Evolutionary conservation across 2,888 invertebrate genomes (phyloP), one percentile per base, ranked within the genome.

Genomic region (Muschampia plurimacula): DNA sequence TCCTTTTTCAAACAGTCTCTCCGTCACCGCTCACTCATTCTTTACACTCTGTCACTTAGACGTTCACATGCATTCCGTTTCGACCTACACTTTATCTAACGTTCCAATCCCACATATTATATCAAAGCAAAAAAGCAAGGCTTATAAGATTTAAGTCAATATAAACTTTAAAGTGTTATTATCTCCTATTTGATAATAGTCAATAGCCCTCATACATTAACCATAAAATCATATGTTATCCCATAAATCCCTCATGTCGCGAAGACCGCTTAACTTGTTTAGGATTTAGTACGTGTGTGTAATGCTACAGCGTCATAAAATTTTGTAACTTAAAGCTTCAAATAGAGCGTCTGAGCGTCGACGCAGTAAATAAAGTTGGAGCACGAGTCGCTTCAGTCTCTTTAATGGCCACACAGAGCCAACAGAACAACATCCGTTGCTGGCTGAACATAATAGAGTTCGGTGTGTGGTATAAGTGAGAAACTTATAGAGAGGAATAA

Each of bases 381-480:
- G 59, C 39, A 39, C 49, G 57, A 22, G 15, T 22, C 41, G 41
- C 44, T 28, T 36, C 60, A 12, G 60, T 28, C 44, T 69, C 74
- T 75, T 78, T 84, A 77, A 78, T 83, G 81, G 86, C 84, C 82
- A 75, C 77, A 74, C 77, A 77, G 74, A 77, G 77, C 69, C 41
- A 28, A 60, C 39, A 67, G 81, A 80, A 79, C 81, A 79, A 80
- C 82, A 82, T 84, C 83, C 83, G 82, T 77, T 79, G 77, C 67
- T 77, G 52, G 75, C 77, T 74, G 78, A 80, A 79, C 79, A 82
- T 81, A 82, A 81, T 80, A 78, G 78, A 76, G 76, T 76, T 68
- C 73, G 69, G 62, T 73, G 75, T 39, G 13, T 62, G 62, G 69
- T 41, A 9, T 49, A 75, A 78, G 74, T 32, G 57, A 62, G 28